Evolutionary conservation across 2,113 vertebrate genomes (phyloP).

Genomic region (Galeopterus variegatus): DNA sequence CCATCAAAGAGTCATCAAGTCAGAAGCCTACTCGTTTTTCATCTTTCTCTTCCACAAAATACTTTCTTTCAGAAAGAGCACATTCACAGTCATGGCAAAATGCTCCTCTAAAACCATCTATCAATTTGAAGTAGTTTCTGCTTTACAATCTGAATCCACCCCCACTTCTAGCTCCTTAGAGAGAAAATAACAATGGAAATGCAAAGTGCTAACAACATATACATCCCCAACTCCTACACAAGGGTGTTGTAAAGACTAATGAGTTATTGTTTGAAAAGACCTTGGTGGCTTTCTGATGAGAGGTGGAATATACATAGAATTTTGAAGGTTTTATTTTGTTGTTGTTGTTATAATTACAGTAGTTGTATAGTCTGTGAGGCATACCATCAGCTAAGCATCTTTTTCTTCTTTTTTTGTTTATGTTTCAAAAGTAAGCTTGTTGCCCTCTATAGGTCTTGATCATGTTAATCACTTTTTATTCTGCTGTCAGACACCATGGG

Average conservation of each 20-base stretch:
- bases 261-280: conserved; percentile 77
- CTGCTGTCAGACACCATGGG: neutral
- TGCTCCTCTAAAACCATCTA: conserved; percentile 10
- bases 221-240: conserved; percentile 63
- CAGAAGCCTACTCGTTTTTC: neutral
- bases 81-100: conserved; percentile 14
- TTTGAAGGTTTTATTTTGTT: conserved; percentile 51
- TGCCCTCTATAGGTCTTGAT: neutral
- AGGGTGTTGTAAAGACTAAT: conserved; percentile 80
- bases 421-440: conserved; percentile 8
- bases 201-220: conserved; percentile 70
- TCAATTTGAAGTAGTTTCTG: conserved; percentile 66
- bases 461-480: conserved; percentile 23
- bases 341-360: conserved; percentile 35
- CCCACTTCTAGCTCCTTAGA: conserved; percentile 40
- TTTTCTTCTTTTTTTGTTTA: conserved; percentile 11
- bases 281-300: conserved; percentile 65
- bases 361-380: neutral
- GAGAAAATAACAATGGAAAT: conserved; percentile 70
- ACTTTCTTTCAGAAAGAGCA: neutral
- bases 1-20: neutral
- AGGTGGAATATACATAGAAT: conserved; percentile 58
- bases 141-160: conserved; percentile 53
- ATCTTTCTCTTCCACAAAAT: neutral
- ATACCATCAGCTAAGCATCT: neutral